Evolutionary conservation across 2,113 vertebrate species (phyloP), one percentile per base, ranked within the genome.

Genomic region (Epinephelus fuscoguttatus): DNA sequence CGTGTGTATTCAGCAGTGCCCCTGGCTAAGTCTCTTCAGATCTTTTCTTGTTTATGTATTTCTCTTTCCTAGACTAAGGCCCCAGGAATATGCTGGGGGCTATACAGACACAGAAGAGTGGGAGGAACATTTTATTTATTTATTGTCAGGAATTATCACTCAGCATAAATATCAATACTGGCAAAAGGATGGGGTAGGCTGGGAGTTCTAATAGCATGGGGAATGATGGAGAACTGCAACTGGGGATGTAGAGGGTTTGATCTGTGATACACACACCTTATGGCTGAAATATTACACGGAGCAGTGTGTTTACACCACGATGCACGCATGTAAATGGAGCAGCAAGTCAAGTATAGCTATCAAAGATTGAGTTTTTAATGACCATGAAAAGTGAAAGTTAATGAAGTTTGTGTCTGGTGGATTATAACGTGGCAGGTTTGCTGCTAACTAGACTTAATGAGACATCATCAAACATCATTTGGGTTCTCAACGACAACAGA

Each of bases 131-230:
- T 97, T 97, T 96, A 97, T 96, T 97, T 96, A 97, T 97, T 97
- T 95, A 97, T 96, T 96, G 96, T 96, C 94, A 95, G 94, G 53
- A 96, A 96, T 96, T 93, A 96, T 97, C 96, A 96, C 94, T 92
- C 90, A 81, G 91, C 95, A 96, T 97, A 96, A 96, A 97, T 97
- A 97, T 97, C 96, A 96, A 97, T 96, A 92, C 93, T 94, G 76
- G 95, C 95, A 96, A 96, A 97, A 95, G 42, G 95, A 96, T 95
- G 96, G 95, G 95, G 91, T 92, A 95, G 92, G 93, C 68, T 96
- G 95, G 25, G 96, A 96, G 95, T 96, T 94, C 94, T 95, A 91
- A 95, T 71, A 76, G 82, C 75, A 78, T 75, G 62, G 55, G 21
- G 75, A 76, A 81, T 69, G 63, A 82, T 74, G 90, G 94, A 91